phyloP scores from a whole-genome alignment of 37 sponge, comb jelly and placozoan genomes.

The Trichoplax adhaerens region DNA sequence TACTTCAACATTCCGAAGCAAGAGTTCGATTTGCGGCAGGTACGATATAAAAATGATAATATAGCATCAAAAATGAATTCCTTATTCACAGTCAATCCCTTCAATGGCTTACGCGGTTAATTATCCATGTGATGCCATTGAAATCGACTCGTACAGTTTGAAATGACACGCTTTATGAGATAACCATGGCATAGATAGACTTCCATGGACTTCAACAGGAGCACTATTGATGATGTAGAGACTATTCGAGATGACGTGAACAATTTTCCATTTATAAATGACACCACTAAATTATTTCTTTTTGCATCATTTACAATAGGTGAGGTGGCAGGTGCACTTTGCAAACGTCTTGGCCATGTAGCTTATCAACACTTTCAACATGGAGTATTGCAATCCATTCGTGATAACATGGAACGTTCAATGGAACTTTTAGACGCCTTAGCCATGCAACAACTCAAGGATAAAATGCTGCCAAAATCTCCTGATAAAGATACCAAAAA shows the following conservation, averaged over 20 bases:
- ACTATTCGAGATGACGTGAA: no score
- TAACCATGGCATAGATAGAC: no score
- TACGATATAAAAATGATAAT: neutral
- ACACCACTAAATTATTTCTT: neutral
- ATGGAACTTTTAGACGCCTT: neutral
- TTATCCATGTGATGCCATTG: no score
- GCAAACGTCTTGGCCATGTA: conserved; percentile 11
- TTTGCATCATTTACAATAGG: conserved; percentile 10
- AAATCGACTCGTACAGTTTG: no score
- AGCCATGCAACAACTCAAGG: no score
- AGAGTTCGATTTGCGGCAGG: conserved; percentile 40
- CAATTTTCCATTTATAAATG: no score
- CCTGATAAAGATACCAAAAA: no score
- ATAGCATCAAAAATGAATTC: neutral
- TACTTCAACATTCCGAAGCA: conserved; percentile 35
- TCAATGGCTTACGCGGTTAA: neutral
- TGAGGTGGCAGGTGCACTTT: conserved; percentile 48
- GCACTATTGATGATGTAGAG: no score
- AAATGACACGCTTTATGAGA: no score
- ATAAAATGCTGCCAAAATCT: no score
- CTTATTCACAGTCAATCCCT: neutral
- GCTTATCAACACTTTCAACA: conserved; percentile 20
- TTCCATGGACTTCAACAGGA: no score
- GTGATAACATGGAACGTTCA: conserved; percentile 38
- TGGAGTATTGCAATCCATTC: conserved; percentile 20